Conservation (phyloP, 2,888 invertebrate species). For the Drosophila helvetica region DNA sequence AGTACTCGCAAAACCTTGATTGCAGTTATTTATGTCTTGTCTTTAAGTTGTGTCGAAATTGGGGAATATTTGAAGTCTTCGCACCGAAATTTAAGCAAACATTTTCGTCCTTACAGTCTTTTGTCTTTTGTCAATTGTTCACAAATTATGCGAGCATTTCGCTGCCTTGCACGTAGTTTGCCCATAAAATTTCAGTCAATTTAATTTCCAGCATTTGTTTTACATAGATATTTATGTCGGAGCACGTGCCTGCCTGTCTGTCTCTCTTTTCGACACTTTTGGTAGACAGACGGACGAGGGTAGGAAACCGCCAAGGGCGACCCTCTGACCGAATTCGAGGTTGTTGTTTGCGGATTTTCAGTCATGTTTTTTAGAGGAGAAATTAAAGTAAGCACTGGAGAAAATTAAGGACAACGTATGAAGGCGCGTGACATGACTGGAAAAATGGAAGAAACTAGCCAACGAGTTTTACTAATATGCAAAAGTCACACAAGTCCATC, state of each 20-base stretch:
- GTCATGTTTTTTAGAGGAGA: slow-evolving; percentile 39
- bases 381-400: slow-evolving; percentile 32
- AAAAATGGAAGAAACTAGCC: slow-evolving; percentile 18
- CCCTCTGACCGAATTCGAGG: slow-evolving; percentile 16
- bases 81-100: neutral
- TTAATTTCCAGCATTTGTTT: slow-evolving; percentile 47
- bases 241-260: slow-evolving; percentile 42
- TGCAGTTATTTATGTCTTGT: neutral
- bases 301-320: slow-evolving; percentile 15
- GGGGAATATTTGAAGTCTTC: neutral
- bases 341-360: slow-evolving; percentile 20
- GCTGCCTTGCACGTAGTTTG: slow-evolving; percentile 45
- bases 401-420: slow-evolving; percentile 2
- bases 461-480: slow-evolving; percentile 29
- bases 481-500: slow-evolving; percentile 29
- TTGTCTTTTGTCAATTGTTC: slow-evolving; percentile 36
- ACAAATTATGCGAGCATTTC: slow-evolving; percentile 44
- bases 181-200: slow-evolving; percentile 51
- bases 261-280: slow-evolving; percentile 32
- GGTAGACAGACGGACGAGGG: slow-evolving; percentile 16
- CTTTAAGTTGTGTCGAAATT: neutral
- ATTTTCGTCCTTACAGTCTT: neutral
- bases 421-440: slow-evolving; percentile 40
- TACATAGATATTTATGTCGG: slow-evolving; percentile 44
- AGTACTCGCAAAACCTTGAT: no score